Base-by-base conservation (phyloP, 1,140 invertebrate genomes). In the Drosophila orosa region DNA sequence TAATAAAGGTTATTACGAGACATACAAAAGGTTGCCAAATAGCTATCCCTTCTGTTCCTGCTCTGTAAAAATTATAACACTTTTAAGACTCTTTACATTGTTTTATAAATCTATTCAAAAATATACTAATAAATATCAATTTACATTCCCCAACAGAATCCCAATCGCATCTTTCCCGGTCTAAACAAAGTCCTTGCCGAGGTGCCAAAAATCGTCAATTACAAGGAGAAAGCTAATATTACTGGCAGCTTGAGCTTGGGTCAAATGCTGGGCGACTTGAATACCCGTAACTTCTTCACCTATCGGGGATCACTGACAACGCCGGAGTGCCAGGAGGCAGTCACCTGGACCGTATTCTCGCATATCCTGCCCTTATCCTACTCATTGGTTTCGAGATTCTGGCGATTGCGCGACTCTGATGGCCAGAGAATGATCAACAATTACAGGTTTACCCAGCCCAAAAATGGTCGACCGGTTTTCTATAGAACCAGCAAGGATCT, bases 291-390 rank as follows among this genome's bases (percentile, higher is more conserved):
- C 7, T 96, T 94, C 93, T 98, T 96, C 93, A 97, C 96, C 0
- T 98, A 98, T 92, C 94, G 94, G 27, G 91, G 98, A 1, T 98
- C 97, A 0, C 93, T 99, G 37, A 99, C 98, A 5, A 98, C 97
- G 0, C 97, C 98, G 1, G 96, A 97, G 1, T 98, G 97, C 82
- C 95, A 94, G 35, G 97, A 99, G 93, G 95, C 94, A 42, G 97
- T 99, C 31, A 96, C 95, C 12, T 99, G 98, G 98, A 96, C 97
- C 45, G 94, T 99, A 5, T 97, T 98, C 91, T 94, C 96, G 1
- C 94, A 96, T n/a, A 94, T 96, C 8, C 93, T 98, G 3, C 93
- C 95, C 37, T 94, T 98, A 52, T 96, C 96, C 1, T 93, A 94
- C n/a, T 93, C 94, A 61, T 96, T 97, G 93, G 95, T 97, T 6